Percentiles rank a stretch among this genome's conserved stretches.
Conservation (phyloP, 2,888 invertebrate species). For the Scaptomyza parva region DNA sequence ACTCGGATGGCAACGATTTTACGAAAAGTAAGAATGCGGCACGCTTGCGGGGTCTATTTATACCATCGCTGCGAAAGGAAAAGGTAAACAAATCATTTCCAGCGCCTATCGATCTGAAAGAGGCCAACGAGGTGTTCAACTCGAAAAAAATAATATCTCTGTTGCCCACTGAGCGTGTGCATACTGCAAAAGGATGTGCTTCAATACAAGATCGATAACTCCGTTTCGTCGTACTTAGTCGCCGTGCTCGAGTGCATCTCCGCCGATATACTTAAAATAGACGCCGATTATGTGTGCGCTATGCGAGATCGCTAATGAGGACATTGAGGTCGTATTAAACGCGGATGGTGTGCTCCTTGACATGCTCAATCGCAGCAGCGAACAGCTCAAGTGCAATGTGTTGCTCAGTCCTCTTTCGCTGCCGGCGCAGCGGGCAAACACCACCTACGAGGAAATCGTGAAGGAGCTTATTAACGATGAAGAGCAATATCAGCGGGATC, state of each 20-base stretch:
- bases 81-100: slow-evolving; percentile 96
- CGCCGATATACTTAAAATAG: slow-evolving; percentile 96
- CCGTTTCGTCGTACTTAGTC: slow-evolving; percentile 95
- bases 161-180: slow-evolving; percentile 95
- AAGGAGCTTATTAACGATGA: slow-evolving; percentile 97
- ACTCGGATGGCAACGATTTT: slow-evolving; percentile 88
- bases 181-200: slow-evolving; percentile 95
- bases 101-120: slow-evolving; percentile 95
- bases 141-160: slow-evolving; percentile 91
- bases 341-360: slow-evolving; percentile 99
- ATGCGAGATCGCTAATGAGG: slow-evolving; percentile 97
- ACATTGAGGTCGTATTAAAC: slow-evolving; percentile 98
- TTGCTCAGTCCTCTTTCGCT: slow-evolving; percentile 83
- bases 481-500: slow-evolving; percentile 95
- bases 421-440: slow-evolving; percentile 87
- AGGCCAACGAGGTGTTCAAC: slow-evolving; percentile 93
- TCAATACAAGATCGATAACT: slow-evolving; percentile 93
- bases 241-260: slow-evolving; percentile 98
- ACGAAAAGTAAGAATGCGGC: slow-evolving; percentile 94
- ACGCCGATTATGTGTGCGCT: slow-evolving; percentile 98
- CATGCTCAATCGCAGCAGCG: slow-evolving; percentile 95
- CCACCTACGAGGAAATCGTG: slow-evolving; percentile 97
- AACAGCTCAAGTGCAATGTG: slow-evolving; percentile 82
- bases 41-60: slow-evolving; percentile 97
- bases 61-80: slow-evolving; percentile 94